These are phyloP conservation scores for Apeira syringaria DNA, from an alignment of 2,888 invertebrate genomes.

Conservation along the genomic window DNA sequence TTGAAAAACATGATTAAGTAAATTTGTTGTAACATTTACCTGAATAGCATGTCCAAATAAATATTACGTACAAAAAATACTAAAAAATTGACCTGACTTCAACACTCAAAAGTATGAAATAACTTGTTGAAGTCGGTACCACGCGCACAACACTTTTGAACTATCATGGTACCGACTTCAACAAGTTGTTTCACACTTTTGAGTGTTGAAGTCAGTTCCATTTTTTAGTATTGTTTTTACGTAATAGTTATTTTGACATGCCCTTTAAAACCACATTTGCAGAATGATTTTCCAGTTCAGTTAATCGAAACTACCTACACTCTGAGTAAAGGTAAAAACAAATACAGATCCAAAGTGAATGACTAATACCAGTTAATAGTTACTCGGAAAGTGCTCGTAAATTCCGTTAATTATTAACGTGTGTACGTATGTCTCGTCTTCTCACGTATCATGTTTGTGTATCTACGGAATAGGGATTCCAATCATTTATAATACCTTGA, in stretches of 20 bases:
- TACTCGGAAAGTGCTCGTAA: constrained; percentile 1
- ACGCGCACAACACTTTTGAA: too few species aligned
- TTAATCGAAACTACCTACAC: constrained; percentile 1
- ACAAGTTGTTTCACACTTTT: too few species aligned
- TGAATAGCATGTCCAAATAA: too few species aligned
- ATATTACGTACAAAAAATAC: too few species aligned
- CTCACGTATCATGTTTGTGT: background rate
- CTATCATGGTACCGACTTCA: too few species aligned
- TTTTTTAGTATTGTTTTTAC: too few species aligned
- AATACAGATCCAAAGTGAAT: constrained; percentile 9
- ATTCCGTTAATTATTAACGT: constrained; percentile 1
- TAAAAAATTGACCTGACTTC: too few species aligned
- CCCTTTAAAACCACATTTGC: background rate
- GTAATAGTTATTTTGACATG: background rate
- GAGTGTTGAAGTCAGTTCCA: too few species aligned
- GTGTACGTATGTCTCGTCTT: background rate
- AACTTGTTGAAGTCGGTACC: too few species aligned
- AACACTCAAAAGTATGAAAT: too few species aligned
- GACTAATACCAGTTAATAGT: constrained; percentile 4
- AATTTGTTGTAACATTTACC: too few species aligned
- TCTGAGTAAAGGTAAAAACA: constrained; percentile 3
- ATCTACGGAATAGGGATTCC: background rate
- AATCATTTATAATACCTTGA: background rate
- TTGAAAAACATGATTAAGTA: too few species aligned
- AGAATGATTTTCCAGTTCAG: background rate